These are phyloP conservation scores for Callithrix jacchus DNA, from an alignment of 2,113 vertebrate species.

Conservation along the genomic window DNA sequence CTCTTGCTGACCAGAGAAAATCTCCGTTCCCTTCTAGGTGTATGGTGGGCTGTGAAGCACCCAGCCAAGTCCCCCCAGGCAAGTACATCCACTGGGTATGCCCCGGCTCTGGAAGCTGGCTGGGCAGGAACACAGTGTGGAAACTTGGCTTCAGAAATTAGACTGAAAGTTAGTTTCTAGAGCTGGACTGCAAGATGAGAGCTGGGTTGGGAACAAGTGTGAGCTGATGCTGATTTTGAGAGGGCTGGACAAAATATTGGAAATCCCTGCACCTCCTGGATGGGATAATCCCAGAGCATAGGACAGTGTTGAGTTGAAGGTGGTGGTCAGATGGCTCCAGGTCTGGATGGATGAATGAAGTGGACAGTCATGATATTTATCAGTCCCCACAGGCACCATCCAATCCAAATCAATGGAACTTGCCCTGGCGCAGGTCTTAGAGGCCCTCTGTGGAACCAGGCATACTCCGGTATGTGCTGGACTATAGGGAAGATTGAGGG, in stretches of 20 bases:
- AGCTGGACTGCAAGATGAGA: background rate
- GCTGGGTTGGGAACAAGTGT: background rate
- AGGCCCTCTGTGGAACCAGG: too few relatives aligned
- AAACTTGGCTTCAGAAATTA: background rate
- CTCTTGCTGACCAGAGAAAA: background rate
- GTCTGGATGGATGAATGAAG: background rate
- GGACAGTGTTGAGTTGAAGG: background rate
- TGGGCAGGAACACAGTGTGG: too few relatives aligned
- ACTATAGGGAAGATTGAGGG: background rate
- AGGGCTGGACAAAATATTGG: background rate
- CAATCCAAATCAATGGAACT: background rate
- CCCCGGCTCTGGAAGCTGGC: background rate
- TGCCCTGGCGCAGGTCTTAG: background rate
- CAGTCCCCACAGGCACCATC: background rate
- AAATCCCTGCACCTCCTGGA: background rate
- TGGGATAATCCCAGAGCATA: background rate
- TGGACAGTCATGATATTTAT: background rate
- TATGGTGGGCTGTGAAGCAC: background rate
- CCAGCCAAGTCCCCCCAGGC: fast-evolving
- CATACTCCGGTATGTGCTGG: too few relatives aligned
- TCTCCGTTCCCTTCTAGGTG: background rate
- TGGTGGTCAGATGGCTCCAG: background rate
- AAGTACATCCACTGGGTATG: background rate
- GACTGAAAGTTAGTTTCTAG: background rate
- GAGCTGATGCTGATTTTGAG: background rate